Percentiles rank a stretch among this genome's conserved stretches.
Conservation (phyloP, 1,140 invertebrate species). For the Condylostylus longicornis region DNA sequence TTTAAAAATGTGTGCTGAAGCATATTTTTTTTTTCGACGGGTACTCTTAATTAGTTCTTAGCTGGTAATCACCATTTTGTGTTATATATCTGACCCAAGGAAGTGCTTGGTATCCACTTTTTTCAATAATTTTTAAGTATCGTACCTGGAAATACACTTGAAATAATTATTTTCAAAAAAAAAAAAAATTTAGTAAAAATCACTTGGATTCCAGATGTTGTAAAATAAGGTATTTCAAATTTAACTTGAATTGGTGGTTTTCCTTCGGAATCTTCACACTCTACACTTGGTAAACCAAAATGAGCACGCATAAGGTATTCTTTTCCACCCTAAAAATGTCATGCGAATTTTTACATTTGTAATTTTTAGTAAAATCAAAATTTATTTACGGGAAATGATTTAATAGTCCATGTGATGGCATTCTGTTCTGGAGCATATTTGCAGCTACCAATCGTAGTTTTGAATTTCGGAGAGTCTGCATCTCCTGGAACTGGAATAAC, state of each 20-base stretch:
- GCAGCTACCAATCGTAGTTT: constrained; percentile 93
- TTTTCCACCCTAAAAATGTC: constrained; percentile 59
- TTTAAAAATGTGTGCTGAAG: too few species aligned
- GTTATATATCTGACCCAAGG: constrained; percentile 99
- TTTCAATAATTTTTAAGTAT: constrained; percentile 99
- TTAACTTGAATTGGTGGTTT: constrained; percentile 97
- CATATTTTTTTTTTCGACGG: neutral
- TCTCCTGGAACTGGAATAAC: constrained; percentile 97
- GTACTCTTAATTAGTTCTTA: constrained; percentile 69
- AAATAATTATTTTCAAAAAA: neutral
- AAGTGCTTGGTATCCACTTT: constrained; percentile 96
- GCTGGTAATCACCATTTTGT: constrained; percentile 97
- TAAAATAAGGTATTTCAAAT: constrained; percentile 99
- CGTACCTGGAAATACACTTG: constrained; percentile 43
- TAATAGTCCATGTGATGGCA: constrained; percentile 98
- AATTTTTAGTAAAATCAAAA: neutral
- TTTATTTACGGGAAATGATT: constrained; percentile 69
- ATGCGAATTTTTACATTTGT: neutral
- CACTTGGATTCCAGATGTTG: constrained; percentile 96
- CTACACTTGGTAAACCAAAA: constrained; percentile 95
- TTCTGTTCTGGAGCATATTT: constrained; percentile 97
- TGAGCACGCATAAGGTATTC: constrained; percentile 99
- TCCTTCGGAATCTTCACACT: constrained; percentile 88
- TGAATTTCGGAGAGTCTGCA: constrained; percentile 97
- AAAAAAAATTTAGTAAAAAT: neutral